Evolutionary conservation across 2,113 vertebrate species (phyloP).

Genomic region (Peromyscus leucopus): DNA sequence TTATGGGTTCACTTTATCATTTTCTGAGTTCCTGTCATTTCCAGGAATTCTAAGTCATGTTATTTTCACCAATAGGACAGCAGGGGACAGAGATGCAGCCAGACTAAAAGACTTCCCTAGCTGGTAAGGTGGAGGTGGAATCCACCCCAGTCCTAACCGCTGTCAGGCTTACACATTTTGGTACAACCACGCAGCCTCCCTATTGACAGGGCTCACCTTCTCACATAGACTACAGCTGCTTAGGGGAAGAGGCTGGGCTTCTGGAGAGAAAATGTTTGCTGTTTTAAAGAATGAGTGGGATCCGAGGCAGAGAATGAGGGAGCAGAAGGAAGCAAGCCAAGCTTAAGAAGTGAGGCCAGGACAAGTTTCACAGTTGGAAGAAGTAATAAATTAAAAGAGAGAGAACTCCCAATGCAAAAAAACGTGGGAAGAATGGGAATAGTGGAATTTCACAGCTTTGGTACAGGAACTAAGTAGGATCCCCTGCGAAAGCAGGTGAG

Average conservation of each 20-base stretch:
- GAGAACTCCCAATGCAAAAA: background rate
- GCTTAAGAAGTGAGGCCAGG: background rate
- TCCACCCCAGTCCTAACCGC: too few relatives aligned
- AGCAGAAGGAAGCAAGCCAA: background rate
- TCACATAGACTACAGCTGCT: background rate
- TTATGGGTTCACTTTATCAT: background rate
- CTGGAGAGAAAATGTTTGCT: background rate
- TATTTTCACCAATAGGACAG: background rate
- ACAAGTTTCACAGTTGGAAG: background rate
- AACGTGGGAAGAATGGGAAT: background rate
- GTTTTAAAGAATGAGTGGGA: background rate
- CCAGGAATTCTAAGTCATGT: background rate
- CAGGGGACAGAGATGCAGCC: background rate
- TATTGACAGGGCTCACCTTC: background rate
- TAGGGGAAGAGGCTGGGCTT: background rate
- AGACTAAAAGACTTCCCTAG: background rate
- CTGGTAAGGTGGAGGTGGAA: background rate
- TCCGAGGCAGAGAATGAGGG: background rate
- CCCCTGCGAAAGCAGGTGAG: background rate
- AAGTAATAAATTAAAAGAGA: background rate
- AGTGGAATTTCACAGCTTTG: background rate
- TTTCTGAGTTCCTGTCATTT: background rate
- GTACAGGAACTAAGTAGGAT: background rate
- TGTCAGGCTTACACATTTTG: background rate
- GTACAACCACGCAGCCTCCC: background rate